A percentile compares a stretch with the other conserved stretches of the same genome.
Evolutionary conservation across 53 echinoderm and acorn worm species (phyloP).

Genomic region (Mesocentrotus franciscanus): DNA sequence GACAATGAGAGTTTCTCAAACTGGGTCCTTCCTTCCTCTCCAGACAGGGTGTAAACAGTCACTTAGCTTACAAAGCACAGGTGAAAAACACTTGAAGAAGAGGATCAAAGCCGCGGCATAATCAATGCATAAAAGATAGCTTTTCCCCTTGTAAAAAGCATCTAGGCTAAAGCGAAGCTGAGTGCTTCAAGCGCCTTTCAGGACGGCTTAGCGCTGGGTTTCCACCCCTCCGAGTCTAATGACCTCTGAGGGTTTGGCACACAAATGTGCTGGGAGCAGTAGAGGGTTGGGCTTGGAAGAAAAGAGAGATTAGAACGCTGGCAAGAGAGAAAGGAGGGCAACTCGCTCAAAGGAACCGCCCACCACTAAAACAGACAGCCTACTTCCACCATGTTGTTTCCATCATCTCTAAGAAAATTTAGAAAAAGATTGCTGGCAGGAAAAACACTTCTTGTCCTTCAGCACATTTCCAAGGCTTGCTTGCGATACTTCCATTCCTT

Average conservation of each 20-base stretch:
- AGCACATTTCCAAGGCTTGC: slow-evolving; percentile 20
- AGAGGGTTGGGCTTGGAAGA: slow-evolving; percentile 50
- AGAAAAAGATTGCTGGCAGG: neutral
- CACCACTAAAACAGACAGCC: slow-evolving; percentile 44
- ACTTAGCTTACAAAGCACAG: slow-evolving; percentile 33
- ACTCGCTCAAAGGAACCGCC: slow-evolving; percentile 37
- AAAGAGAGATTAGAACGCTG: slow-evolving; percentile 29
- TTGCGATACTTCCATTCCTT: neutral
- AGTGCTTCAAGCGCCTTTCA: slow-evolving; percentile 38
- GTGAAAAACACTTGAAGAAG: slow-evolving; percentile 60
- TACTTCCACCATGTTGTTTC: neutral
- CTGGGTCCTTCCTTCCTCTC: neutral
- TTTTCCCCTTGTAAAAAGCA: neutral
- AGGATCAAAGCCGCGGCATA: slow-evolving; percentile 53
- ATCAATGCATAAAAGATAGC: slow-evolving; percentile 47
- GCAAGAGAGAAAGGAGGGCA: slow-evolving; percentile 6
- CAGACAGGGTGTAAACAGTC: slow-evolving; percentile 50
- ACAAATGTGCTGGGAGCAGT: neutral
- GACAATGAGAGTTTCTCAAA: slow-evolving; percentile 24
- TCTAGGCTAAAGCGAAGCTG: slow-evolving; percentile 27
- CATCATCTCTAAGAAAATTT: neutral
- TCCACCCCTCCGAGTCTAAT: slow-evolving; percentile 52
- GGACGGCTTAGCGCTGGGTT: slow-evolving; percentile 26
- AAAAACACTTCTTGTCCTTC: neutral
- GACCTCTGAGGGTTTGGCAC: slow-evolving; percentile 29